A percentile compares a stretch with the other conserved stretches of the same genome.
Evolutionary conservation across 2,797 vertebrate species (phyloP).

Genomic region (Lemur catta): DNA sequence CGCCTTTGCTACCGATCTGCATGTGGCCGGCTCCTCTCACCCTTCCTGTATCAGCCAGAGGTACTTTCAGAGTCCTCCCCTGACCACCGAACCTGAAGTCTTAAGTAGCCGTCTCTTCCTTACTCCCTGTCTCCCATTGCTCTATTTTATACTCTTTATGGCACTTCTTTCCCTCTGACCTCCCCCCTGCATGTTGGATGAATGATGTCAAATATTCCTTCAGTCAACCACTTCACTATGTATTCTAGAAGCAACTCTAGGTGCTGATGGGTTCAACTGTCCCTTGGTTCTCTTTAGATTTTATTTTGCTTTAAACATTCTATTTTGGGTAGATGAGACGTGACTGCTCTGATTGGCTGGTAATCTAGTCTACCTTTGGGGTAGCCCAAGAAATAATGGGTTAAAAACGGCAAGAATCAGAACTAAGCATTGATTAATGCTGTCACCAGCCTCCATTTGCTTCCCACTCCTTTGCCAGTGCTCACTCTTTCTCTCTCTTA

Average conservation of each 20-base stretch:
- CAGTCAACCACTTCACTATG: neutral
- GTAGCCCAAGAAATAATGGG: neutral
- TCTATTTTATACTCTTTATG: neutral
- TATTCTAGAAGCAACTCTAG: neutral
- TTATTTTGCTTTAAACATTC: slow-evolving; percentile 31
- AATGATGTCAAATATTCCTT: neutral
- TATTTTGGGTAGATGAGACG: neutral
- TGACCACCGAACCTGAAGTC: neutral
- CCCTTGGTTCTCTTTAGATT: neutral
- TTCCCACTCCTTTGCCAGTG: neutral
- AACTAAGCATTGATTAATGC: neutral
- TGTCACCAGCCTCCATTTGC: neutral
- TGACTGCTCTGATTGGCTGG: neutral
- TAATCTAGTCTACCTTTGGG: neutral
- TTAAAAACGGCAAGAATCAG: neutral
- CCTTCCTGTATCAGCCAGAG: neutral
- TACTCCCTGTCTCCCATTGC: neutral
- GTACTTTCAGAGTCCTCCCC: neutral
- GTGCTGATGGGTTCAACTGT: neutral
- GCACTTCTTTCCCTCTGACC: neutral
- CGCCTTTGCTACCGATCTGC: neutral
- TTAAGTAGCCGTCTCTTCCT: neutral
- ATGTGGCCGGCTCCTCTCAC: neutral
- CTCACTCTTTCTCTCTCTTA: neutral
- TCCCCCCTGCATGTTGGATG: neutral